These are phyloP conservation scores for Hirundo rustica DNA, from an alignment of 2,797 vertebrate genomes.

Conservation along the genomic window DNA sequence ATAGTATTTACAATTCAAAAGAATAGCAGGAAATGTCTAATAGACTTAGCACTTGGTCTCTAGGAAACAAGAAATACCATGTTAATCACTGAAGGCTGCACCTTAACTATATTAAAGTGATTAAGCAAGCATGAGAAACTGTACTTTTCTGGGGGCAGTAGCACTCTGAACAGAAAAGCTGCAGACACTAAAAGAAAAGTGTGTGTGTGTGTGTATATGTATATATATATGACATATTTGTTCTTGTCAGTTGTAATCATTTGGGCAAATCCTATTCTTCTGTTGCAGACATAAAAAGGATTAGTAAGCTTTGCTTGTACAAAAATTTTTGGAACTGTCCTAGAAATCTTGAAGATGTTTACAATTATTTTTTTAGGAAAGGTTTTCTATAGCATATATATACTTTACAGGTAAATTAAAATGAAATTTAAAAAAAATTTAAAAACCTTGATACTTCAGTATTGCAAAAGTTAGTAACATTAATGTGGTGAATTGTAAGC, in stretches of 20 bases:
- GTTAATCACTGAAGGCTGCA: constrained; percentile 59
- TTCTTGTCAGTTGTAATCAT: background rate
- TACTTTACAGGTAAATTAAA: background rate
- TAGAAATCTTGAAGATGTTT: background rate
- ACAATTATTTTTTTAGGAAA: background rate
- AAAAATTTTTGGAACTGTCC: background rate
- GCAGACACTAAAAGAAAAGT: constrained; percentile 24
- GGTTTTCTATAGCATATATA: background rate
- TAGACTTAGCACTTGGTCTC: constrained; percentile 67
- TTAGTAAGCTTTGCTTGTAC: background rate
- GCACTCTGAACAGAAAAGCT: constrained; percentile 3
- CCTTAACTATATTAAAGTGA: constrained; percentile 55
- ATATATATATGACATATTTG: background rate
- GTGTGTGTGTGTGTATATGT: too few relatives aligned
- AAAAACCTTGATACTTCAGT: background rate
- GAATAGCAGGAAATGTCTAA: constrained; percentile 72
- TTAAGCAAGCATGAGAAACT: constrained; percentile 46
- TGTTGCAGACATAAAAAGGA: background rate
- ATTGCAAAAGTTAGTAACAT: background rate
- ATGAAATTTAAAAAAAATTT: background rate
- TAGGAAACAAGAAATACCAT: constrained; percentile 68
- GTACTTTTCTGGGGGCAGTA: constrained; percentile 20
- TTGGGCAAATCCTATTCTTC: background rate
- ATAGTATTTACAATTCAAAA: constrained; percentile 75
- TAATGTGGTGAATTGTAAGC: background rate